phyloP scores from a whole-genome alignment of 2,797 vertebrate genomes.

The Gobionotothen gibberifrons region DNA sequence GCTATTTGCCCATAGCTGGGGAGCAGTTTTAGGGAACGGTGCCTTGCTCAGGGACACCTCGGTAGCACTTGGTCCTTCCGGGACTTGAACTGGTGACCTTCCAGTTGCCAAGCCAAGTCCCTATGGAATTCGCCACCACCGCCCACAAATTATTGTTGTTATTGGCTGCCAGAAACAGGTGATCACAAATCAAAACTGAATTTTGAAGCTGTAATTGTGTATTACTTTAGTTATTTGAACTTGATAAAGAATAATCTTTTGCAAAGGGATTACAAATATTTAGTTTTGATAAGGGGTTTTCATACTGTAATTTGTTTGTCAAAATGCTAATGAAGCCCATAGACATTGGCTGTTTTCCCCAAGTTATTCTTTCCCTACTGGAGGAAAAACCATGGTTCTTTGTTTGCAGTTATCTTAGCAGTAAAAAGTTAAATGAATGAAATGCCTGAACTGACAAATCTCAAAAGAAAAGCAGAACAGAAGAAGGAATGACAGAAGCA shows the following conservation, averaged over 20 bases:
- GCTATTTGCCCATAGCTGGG: no score
- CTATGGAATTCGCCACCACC: no score
- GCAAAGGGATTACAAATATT: not conserved
- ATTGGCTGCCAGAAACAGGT: not conserved
- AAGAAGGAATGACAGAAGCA: conserved; percentile 13
- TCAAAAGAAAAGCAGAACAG: conserved; percentile 3
- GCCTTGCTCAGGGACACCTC: no score
- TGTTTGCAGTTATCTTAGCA: conserved; percentile 12
- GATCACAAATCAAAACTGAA: not conserved
- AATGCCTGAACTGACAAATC: not conserved
- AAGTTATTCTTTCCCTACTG: conserved; percentile 8
- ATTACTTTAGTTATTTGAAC: not conserved
- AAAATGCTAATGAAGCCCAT: not conserved
- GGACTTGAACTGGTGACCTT: no score
- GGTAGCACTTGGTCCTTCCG: no score
- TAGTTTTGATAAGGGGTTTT: not conserved
- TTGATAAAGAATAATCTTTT: not conserved
- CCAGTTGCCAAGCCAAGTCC: no score
- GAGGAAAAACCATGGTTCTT: not conserved
- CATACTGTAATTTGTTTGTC: not conserved
- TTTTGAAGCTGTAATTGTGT: not conserved
- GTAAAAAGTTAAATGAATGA: conserved; percentile 8
- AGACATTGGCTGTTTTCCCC: not conserved
- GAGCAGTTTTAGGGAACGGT: no score
- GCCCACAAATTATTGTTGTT: no score